These are phyloP conservation scores for Solea solea DNA, from an alignment of 2,113 vertebrate genomes.

Conservation along the genomic window DNA sequence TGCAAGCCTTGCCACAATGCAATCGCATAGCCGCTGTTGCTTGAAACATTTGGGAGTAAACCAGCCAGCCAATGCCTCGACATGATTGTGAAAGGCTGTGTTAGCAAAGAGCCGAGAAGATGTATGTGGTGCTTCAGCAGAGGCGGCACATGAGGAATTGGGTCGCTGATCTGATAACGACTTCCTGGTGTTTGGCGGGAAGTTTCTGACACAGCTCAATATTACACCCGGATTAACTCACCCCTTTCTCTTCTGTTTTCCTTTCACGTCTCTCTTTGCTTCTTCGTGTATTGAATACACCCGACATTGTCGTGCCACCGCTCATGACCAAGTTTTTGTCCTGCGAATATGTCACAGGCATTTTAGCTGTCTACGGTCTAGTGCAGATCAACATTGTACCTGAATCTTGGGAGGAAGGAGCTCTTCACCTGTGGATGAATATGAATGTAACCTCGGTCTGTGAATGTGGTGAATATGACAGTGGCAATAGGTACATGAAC, in stretches of 20 bases:
- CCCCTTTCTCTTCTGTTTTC: conserved; percentile 9
- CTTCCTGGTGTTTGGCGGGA: conserved; percentile 65
- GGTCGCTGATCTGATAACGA: conserved; percentile 75
- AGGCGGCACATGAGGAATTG: conserved; percentile 76
- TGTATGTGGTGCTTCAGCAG: conserved; percentile 62
- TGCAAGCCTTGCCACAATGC: conserved; percentile 6
- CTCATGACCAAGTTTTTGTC: conserved; percentile 25
- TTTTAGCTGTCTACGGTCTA: conserved; percentile 34
- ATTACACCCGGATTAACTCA: conserved; percentile 67
- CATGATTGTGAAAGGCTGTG: conserved; percentile 44
- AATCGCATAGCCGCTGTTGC: conserved; percentile 2
- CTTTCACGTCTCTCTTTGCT: neutral
- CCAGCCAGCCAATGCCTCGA: conserved; percentile 47
- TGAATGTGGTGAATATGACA: conserved; percentile 38
- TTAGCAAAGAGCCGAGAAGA: conserved; percentile 56
- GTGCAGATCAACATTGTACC: conserved; percentile 81
- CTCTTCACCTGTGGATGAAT: conserved; percentile 71
- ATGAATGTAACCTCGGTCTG: conserved; percentile 21
- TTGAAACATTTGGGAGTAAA: conserved; percentile 59
- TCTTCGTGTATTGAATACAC: conserved; percentile 1
- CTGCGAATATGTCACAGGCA: conserved; percentile 20
- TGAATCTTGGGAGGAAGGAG: conserved; percentile 52
- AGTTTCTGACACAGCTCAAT: conserved; percentile 75
- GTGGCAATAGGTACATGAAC: conserved; percentile 31
- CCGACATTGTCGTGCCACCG: conserved; percentile 19